These are phyloP conservation scores for Drosophila ambigua DNA, from an alignment of 1,140 invertebrate genomes.

Conservation along the genomic window DNA sequence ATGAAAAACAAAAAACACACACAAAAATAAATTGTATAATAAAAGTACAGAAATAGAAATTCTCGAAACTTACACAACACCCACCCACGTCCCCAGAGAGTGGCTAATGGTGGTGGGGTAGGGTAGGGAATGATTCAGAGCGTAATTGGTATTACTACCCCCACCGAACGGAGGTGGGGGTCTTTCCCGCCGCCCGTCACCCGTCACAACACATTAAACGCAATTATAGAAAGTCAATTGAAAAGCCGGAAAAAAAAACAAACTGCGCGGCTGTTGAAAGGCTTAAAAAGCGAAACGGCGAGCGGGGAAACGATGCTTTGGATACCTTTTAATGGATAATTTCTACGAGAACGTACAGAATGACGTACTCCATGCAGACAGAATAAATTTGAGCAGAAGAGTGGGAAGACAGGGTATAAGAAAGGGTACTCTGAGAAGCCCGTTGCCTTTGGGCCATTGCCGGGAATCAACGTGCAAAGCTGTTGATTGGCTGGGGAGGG, in stretches of 20 bases:
- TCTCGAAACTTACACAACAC: constrained; percentile 65
- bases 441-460: too few species aligned
- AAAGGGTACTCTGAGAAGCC: too few species aligned
- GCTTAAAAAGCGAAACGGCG: constrained; percentile 24
- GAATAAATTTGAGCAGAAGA: too few species aligned
- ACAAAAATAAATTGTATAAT: constrained; percentile 53
- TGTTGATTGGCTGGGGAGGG: constrained; percentile 2
- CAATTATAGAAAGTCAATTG: constrained; percentile 81
- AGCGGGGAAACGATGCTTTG: neutral
- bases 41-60: constrained; percentile 21
- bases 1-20: constrained; percentile 10
- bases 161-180: neutral
- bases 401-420: too few species aligned
- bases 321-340: too few species aligned
- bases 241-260: constrained; percentile 33
- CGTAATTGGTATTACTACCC: constrained; percentile 19
- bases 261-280: constrained; percentile 60
- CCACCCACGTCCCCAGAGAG: neutral
- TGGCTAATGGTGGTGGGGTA: neutral
- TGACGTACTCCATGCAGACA: too few species aligned
- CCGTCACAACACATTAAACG: constrained; percentile 79
- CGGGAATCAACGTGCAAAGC: constrained; percentile 17
- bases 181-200: constrained; percentile 54
- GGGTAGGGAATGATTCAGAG: neutral
- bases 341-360: too few species aligned